Evolutionary conservation across 2,113 vertebrate species (phyloP), one percentile per base, ranked within the genome.

Genomic region (Phylloscopus whistleri): DNA sequence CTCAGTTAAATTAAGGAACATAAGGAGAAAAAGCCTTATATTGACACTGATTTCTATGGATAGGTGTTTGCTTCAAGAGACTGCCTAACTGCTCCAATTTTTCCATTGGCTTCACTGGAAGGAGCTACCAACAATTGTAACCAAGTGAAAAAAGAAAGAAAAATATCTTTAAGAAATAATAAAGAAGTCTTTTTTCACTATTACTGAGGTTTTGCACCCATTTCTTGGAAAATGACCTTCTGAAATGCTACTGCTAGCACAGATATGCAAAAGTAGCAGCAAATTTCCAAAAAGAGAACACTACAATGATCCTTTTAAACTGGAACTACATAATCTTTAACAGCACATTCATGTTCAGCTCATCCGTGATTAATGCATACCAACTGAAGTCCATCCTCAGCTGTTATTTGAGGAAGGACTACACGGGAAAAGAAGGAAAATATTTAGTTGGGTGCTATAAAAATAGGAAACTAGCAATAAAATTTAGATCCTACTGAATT

Each of bases 401-500:
- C 26, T 87, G 20, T 24, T 90, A 39, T 20, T 56, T 89, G 37
- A 89, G 44, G 27, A 92, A 92, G 16, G 27, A 87, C 67, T 69
- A 87, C 28, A 85, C 3, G 2, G 16, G 8, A 88, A 81, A 73
- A 87, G 7, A 35, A 53, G 13, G 28, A 63, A 88, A 84, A 90
- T 13, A 44, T 55, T 70, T 69, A 58, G 43, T 43, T 81, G 33
- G 21, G 27, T 75, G 13, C 33, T 46, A 78, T 22, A 84, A 93
- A 87, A 93, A 93, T 39, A 86, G 84, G 60, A 91, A 91, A 74
- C 13, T 30, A 67, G 53, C 55, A 63, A 74, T 76, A 91, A 70
- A 94, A 79, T 58, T 53, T 80, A 82, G 64, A 87, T 87, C 39
- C 44, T 59, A 70, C 44, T 79, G 63, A 82, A 84, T 82, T 94